Base-by-base conservation (phyloP, 2,113 vertebrate genomes). In the Eira barbara region DNA sequence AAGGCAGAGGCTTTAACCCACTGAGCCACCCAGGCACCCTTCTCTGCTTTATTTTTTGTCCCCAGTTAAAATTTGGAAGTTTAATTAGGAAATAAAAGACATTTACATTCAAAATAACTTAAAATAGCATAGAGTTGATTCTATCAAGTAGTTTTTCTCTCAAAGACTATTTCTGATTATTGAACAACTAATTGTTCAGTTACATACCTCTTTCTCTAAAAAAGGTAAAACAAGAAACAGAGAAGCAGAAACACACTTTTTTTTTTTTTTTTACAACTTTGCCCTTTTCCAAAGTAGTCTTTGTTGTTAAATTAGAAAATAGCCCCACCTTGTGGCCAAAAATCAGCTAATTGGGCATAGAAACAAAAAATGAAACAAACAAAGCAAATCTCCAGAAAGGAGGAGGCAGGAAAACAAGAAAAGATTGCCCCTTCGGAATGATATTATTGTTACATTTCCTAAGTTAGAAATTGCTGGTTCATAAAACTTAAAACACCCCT, bases 241-340 rank as follows among this genome's bases (percentile, higher is more conserved):
- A 57, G 31, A 7, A 63, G 52, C 18, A 84, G 23, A 80, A 88
- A 83, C 21, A 42, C 13, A 47, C 4, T 15, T 63, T n/a, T 31
- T 3, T 10, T 4, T 13, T 69, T 78, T 90, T 89, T 84, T n/a
- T 52, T 52, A 29, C 9, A 57, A 69, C 20, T 73, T 45, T 17
- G 8, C 79, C 59, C 18, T n/a, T 82, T 82, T 87, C 49, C 18
- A 17, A 4, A 20, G 39, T 29, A 36, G 61, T 67, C 39, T 95
- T 90, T 67, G 34, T 18, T 29, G 7, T 96, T 96, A 39, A 45
- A 14, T 97, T 98, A 76, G 98, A 98, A 98, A 98, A 98, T 67
- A 98, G 98, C 98, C 3, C 99, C 98, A 97, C 96, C 99, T 98
- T 98, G 98, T 98, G 99, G 96, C 59, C 14, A 97, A 98, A 98